Evolutionary conservation across 2,888 invertebrate genomes (phyloP), one percentile per base, ranked within the genome.

Genomic region (Nasonovia ribisnigri): DNA sequence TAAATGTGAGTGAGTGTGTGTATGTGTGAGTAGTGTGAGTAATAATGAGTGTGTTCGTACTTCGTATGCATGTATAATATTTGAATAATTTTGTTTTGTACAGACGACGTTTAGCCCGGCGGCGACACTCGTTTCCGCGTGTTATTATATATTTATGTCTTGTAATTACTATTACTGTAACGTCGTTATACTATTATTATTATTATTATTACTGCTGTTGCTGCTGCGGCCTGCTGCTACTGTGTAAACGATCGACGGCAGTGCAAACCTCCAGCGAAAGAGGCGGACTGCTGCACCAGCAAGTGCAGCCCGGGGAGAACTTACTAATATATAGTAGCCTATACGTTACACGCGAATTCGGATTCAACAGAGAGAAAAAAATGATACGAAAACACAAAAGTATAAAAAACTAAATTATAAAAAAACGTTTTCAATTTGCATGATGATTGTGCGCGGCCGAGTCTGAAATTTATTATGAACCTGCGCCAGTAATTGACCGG

Each of bases 401-500:
- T 13, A 54, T 24, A 90, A 77, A 51, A 84, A 84, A 54, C 29
- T 29, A 77, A 77, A 84, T 42, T n/a, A 43, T 46, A 46, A 48
- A 87, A 87, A 90, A 90, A 84, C 89, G 84, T 93, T 90, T 90
- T 46, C 84, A 93, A 93, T 93, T 90, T 93, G 86, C 93, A 93
- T 90, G 93, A 93, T 93, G 90, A 90, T 90, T 90, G 93, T 93
- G 93, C 86, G 90, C 90, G 86, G 93, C 86, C 93, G 48, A 86
- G 84, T 84, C 86, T 93, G 67, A 93, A 93, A 93, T 90, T 84
- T 90, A 77, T 77, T 77, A 93, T 87, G 90, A 86, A 93, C 93
- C 90, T 90, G 93, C 90, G 57, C 60, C 77, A 77, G 90, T 93
- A 93, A 93, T 93, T 93, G 93, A 93, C 93, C 93, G 90, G 93